phyloP scores from a whole-genome alignment of 2,888 invertebrate species.

The Mimumesa dahlbomi region DNA sequence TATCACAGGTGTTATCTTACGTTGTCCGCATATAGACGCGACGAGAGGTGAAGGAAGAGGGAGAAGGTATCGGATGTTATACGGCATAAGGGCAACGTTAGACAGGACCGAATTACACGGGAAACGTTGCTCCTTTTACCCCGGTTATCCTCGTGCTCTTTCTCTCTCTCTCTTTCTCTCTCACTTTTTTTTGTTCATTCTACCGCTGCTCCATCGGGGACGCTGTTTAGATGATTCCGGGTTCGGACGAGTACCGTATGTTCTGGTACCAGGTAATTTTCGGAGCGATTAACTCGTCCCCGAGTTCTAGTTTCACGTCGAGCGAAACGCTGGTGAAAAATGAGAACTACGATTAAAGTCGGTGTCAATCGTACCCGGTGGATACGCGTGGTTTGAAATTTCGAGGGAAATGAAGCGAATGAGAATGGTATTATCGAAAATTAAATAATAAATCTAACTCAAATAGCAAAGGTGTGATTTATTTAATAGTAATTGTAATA shows the following conservation, averaged over 20 bases:
- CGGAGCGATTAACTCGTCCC: conserved; percentile 21
- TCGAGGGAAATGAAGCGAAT: too few relatives aligned
- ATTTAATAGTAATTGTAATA: too few relatives aligned
- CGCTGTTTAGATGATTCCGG: conserved; percentile 42
- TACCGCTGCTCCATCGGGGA: neutral
- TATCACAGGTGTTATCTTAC: conserved; percentile 71
- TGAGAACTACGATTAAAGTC: neutral
- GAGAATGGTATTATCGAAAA: too few relatives aligned
- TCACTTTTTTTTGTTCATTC: conserved; percentile 2
- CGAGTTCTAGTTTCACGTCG: neutral
- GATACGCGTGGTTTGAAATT: too few relatives aligned
- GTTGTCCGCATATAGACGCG: conserved; percentile 45
- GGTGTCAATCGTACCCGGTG: too few relatives aligned
- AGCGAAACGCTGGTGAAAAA: neutral
- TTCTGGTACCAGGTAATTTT: conserved; percentile 7
- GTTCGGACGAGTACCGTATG: conserved; percentile 37
- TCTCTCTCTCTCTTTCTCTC: conserved; percentile 20
- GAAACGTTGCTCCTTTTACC: conserved; percentile 58
- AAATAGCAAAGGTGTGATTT: too few relatives aligned
- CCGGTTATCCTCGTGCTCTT: conserved; percentile 22
- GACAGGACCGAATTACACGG: conserved; percentile 70
- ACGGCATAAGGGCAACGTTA: conserved; percentile 70
- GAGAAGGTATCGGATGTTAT: conserved; percentile 70
- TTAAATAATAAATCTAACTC: too few relatives aligned
- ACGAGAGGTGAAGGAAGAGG: conserved; percentile 42